Percentiles rank a stretch among this genome's conserved stretches.
Evolutionary conservation across 2,888 invertebrate species (phyloP).

Genomic region (Meloe dianella): DNA sequence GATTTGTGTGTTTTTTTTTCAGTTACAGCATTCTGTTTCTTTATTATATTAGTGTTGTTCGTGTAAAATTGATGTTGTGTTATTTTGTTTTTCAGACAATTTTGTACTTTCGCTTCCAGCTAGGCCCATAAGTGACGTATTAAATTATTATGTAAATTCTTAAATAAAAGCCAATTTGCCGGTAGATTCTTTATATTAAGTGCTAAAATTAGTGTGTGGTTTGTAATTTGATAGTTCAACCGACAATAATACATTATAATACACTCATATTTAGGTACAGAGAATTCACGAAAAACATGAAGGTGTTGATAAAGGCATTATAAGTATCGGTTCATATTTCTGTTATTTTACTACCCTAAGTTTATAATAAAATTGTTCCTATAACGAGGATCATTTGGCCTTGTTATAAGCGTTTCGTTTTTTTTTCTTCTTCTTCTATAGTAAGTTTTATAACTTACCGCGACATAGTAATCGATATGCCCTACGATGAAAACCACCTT

Average conservation of each 20-base stretch:
- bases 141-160: constrained; percentile 2
- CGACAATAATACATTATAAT: not conserved
- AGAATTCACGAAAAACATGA: not conserved
- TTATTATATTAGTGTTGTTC: too few species aligned
- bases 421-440: not conserved
- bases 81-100: too few species aligned
- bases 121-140: not conserved
- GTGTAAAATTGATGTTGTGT: too few species aligned
- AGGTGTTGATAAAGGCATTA: not conserved
- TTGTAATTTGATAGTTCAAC: not conserved
- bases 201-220: constrained; percentile 1
- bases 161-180: constrained; percentile 3
- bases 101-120: not conserved
- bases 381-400: not conserved
- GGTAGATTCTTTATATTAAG: not conserved
- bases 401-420: not conserved
- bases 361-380: not conserved
- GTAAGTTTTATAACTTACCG: not conserved
- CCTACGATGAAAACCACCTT: not conserved
- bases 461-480: too few species aligned
- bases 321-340: not conserved
- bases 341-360: not conserved
- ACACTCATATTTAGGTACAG: not conserved
- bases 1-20: too few species aligned
- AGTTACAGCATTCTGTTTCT: not conserved